Evolutionary conservation across 2,888 invertebrate species (phyloP), one percentile per base, ranked within the genome.

Genomic region (Lumbricus terrestris): DNA sequence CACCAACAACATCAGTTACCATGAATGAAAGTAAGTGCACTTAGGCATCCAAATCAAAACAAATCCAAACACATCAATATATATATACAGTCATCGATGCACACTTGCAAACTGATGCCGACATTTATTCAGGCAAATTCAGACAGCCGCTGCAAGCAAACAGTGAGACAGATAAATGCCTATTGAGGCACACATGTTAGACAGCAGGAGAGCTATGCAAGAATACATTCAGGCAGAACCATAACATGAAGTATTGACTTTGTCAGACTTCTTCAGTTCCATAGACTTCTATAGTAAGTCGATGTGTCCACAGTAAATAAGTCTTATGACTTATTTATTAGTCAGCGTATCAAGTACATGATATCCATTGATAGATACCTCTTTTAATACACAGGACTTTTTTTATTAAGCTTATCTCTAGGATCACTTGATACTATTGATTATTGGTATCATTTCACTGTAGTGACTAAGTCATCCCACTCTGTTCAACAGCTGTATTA

Each of bases 1-100:
- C 69, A n/a, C 69, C 69, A 69, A 69, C 69, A 69, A 69, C 69
- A 69, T 69, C 69, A 69, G 69, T 69, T 69, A 69, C 29, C 69
- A 69, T 69, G 69, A 69, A 69, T 69, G 69, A 69, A 69, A 69
- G 69, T 69, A 69, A 69, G 69, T 69, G 69, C 69, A 69, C 69
- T 69, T 69, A 69, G 69, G 69, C 69, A n/a, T 69, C 69, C 69
- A 69, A 69, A 29, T 69, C 69, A 69, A 69, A 69, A 69, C 69
- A 69, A 69, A 69, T 69, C 69, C 69, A 69, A 69, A 69, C n/a
- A 69, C 69, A 69, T 69, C 69, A 69, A 69, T 69, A 69, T 69
- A 69, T n/a, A 69, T n/a, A 69, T 29, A 69, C 29, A 69, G n/a
- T n/a, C n/a, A n/a, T n/a, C n/a, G n/a, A n/a, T n/a, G n/a, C 69